phyloP scores from a whole-genome alignment of 2,888 invertebrate species.

The Leptarthrus brevirostris region DNA sequence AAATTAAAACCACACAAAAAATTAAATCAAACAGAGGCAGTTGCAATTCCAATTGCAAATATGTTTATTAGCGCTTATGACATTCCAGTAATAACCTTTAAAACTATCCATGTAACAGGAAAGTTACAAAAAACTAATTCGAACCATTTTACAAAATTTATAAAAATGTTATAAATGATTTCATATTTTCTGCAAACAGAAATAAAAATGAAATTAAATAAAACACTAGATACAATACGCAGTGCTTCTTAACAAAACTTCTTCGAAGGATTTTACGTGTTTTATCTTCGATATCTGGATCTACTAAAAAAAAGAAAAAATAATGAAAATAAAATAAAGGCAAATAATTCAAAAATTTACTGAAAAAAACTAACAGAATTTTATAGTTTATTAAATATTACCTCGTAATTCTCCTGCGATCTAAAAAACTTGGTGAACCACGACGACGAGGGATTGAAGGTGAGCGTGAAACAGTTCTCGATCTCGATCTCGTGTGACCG shows the following conservation, averaged over 20 bases:
- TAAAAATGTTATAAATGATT: slow-evolving; percentile 8
- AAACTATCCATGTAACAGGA: slow-evolving; percentile 37
- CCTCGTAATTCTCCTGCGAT: slow-evolving; percentile 95
- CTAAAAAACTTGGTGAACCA: slow-evolving; percentile 94
- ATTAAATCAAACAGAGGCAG: slow-evolving; percentile 3
- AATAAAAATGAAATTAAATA: slow-evolving; percentile 11
- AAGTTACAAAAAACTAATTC: not conserved
- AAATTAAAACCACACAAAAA: slow-evolving; percentile 21
- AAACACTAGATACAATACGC: not conserved
- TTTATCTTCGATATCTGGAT: slow-evolving; percentile 58
- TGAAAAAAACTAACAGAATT: no score
- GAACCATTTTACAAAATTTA: slow-evolving; percentile 12
- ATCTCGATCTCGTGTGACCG: slow-evolving; percentile 56
- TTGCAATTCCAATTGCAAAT: slow-evolving; percentile 23
- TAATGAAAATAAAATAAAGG: slow-evolving; percentile 55
- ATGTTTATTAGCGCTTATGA: slow-evolving; percentile 17
- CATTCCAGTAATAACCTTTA: slow-evolving; percentile 10
- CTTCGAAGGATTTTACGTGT: slow-evolving; percentile 23
- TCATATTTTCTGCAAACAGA: not conserved
- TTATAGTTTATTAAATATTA: slow-evolving; percentile 70
- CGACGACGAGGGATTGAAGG: slow-evolving; percentile 93
- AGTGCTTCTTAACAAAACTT: slow-evolving; percentile 29
- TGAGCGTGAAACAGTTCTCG: slow-evolving; percentile 73
- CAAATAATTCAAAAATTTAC: slow-evolving; percentile 40
- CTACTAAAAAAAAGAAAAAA: slow-evolving; percentile 58